Evolutionary conservation across 2,113 vertebrate species (phyloP).

Genomic region (Dermatemys mawii): DNA sequence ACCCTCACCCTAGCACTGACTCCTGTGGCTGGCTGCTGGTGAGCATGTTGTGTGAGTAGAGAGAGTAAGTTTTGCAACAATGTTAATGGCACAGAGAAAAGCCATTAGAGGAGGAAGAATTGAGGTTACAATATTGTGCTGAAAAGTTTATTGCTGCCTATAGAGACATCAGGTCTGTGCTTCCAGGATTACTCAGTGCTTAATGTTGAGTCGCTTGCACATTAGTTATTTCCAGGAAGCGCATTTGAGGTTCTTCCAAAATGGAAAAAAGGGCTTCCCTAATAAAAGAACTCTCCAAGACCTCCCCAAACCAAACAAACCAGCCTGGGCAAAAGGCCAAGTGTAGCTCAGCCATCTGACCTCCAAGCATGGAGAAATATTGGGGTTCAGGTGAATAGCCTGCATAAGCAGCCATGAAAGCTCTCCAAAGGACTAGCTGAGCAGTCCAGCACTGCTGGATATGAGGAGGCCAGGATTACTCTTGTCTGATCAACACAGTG

Average conservation of each 20-base stretch:
- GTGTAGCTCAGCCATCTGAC: neutral
- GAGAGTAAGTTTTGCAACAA: conserved; percentile 54
- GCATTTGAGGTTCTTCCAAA: conserved; percentile 81
- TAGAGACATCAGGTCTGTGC: conserved; percentile 80
- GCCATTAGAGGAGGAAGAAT: conserved; percentile 81
- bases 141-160: conserved; percentile 80
- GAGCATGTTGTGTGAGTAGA: fast-evolving
- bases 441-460: neutral
- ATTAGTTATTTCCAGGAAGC: conserved; percentile 77
- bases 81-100: conserved; percentile 75
- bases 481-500: neutral
- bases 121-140: conserved; percentile 78
- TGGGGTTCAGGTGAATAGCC: neutral
- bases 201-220: conserved; percentile 69
- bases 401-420: neutral
- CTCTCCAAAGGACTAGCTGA: neutral
- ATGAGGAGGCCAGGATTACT: neutral
- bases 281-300: conserved; percentile 47
- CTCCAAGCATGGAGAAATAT: neutral
- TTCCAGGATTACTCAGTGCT: conserved; percentile 80
- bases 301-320: neutral
- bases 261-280: conserved; percentile 75
- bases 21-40: neutral
- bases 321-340: neutral
- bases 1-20: neutral